Evolutionary conservation across 2,888 invertebrate genomes (phyloP).

Genomic region (Meandrusa payeni): DNA sequence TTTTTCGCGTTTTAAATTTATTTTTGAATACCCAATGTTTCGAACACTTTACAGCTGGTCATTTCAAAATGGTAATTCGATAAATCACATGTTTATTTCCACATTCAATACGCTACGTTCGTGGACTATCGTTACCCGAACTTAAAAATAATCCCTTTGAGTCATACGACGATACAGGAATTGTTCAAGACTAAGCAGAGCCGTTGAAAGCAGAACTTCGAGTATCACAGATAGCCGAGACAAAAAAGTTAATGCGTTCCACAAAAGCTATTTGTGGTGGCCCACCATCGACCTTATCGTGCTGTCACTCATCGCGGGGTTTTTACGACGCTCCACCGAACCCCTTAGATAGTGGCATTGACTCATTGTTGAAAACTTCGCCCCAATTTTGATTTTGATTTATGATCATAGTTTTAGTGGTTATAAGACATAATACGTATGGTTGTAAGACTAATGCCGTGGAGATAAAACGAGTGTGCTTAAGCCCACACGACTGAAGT

Average conservation of each 20-base stretch:
- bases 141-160: conserved; percentile 7
- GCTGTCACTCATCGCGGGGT: conserved; percentile 57
- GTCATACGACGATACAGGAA: conserved; percentile 9
- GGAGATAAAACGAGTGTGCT: too few relatives aligned
- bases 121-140: neutral
- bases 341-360: conserved; percentile 34
- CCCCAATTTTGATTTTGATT: conserved; percentile 29
- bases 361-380: conserved; percentile 35
- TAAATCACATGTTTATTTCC: too few relatives aligned
- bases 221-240: conserved; percentile 29
- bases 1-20: too few relatives aligned
- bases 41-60: too few relatives aligned
- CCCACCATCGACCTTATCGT: conserved; percentile 52
- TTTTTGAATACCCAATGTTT: too few relatives aligned
- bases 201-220: conserved; percentile 13
- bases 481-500: too few relatives aligned
- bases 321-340: conserved; percentile 40
- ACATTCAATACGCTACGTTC: too few relatives aligned
- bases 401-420: too few relatives aligned
- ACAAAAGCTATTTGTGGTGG: conserved; percentile 63
- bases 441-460: too few relatives aligned
- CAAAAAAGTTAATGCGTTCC: conserved; percentile 65
- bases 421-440: too few relatives aligned
- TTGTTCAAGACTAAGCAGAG: conserved; percentile 6
- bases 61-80: too few relatives aligned